phyloP scores from a whole-genome alignment of 1,140 invertebrate genomes.

The Probaryconus sp. region DNA sequence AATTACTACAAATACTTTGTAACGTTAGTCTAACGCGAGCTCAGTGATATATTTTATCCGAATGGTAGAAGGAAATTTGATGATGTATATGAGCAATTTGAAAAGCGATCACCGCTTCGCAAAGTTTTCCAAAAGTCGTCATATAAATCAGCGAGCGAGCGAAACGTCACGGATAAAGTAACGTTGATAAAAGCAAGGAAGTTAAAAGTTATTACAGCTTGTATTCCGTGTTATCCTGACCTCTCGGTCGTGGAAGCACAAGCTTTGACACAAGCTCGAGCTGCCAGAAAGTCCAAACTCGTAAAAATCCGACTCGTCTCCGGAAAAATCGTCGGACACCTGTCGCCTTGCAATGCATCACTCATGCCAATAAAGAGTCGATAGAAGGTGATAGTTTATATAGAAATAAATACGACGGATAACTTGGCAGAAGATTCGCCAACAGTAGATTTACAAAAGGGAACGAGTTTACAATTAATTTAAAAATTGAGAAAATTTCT shows the following conservation, averaged over 20 bases:
- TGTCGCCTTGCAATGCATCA: slow-evolving; percentile 29
- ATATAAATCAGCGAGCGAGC: slow-evolving; percentile 36
- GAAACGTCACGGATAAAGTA: slow-evolving; percentile 39
- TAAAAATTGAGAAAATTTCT: too few species aligned
- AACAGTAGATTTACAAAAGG: too few species aligned
- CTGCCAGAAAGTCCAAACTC: slow-evolving; percentile 20
- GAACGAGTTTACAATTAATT: too few species aligned
- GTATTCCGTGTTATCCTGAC: slow-evolving; percentile 13
- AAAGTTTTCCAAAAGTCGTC: slow-evolving; percentile 23
- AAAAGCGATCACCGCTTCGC: slow-evolving; percentile 24
- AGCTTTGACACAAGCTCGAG: too few species aligned
- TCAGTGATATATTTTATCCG: slow-evolving; percentile 15
- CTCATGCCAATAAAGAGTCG: slow-evolving; percentile 28
- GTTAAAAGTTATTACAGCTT: slow-evolving; percentile 28
- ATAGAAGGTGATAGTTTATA: too few species aligned
- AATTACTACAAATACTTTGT: slow-evolving; percentile 1
- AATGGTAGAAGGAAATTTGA: slow-evolving; percentile 12
- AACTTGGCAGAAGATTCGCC: too few species aligned
- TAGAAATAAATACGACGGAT: too few species aligned
- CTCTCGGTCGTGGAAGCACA: slow-evolving; percentile 7
- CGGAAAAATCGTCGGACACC: slow-evolving; percentile 45
- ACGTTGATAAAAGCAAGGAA: slow-evolving; percentile 24
- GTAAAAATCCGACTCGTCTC: slow-evolving; percentile 15
- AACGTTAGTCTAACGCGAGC: background rate
- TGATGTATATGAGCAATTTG: slow-evolving; percentile 11